Evolutionary conservation across 2,797 vertebrate species (phyloP).

Genomic region (Enoplosus armatus): DNA sequence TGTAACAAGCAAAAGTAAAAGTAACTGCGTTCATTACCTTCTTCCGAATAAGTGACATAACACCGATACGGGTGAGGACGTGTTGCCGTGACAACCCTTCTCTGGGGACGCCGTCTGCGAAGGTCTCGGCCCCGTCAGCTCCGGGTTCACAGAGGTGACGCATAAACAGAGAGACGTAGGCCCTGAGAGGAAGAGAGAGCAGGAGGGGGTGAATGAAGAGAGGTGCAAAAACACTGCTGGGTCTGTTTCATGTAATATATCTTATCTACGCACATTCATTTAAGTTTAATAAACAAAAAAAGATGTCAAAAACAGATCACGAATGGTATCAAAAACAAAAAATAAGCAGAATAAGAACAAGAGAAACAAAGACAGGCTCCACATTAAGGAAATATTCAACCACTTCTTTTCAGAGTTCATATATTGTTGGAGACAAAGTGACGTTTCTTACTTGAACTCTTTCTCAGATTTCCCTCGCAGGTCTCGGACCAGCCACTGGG

Average conservation of each 20-base stretch:
- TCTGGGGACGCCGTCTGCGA: constrained; percentile 97
- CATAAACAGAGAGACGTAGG: constrained; percentile 98
- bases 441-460: constrained; percentile 92
- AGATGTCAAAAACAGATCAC: no score
- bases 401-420: background rate
- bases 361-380: no score
- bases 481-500: constrained; percentile 97
- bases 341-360: no score
- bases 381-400: no score
- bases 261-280: no score
- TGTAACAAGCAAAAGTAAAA: background rate
- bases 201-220: no score
- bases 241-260: background rate
- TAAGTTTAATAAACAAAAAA: no score
- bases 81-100: constrained; percentile 97
- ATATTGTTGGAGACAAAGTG: background rate
- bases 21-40: constrained; percentile 85
- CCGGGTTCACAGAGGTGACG: constrained; percentile 97
- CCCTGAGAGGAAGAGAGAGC: constrained; percentile 77
- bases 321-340: no score
- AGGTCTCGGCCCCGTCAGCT: constrained; percentile 96
- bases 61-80: constrained; percentile 96
- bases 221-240: no score
- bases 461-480: constrained; percentile 98
- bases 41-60: constrained; percentile 98